Evolutionary conservation across 2,797 vertebrate genomes (phyloP), one percentile per base, ranked within the genome.

Genomic region (Enteromius argenteus): DNA sequence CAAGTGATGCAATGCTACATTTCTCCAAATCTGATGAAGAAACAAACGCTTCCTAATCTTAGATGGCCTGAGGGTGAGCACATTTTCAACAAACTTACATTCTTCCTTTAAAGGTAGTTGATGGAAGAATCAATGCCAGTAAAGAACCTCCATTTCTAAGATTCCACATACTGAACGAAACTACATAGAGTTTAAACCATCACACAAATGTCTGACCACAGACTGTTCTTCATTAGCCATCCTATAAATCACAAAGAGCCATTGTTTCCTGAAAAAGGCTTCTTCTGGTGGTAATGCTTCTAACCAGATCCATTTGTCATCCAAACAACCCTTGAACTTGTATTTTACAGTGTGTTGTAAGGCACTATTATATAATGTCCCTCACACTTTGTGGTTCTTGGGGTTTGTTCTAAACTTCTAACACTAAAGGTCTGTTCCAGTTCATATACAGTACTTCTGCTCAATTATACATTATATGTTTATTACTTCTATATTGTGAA

Each of bases 221-320:
- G 44, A 49, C 27, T 51, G 72, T 37, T 56, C 49, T 37, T 75
- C 49, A 75, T 75, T 75, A 56, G 21, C 32, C 3, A 7, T 37
- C 73, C 35, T 51, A 56, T 53, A 53, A 74, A 53, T 46, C 6
- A 46, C 27, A 75, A 75, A 56, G 51, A 56, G 49, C 21, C 49
- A 37, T 37, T 56, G 72, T 75, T 75, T 56, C 30, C 3, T 21
- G 6, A 37, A 37, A n/a, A 56, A 53, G 4, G 21, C 11, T 15
- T 71, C 14, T 19, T 49, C 17, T 10, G 3, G 5, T 37, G 27
- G 30, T 53, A 53, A 75, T 37, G 19, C 49, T 37, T 75, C 49
- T 75, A 75, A 75, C 73, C 35, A 15, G 19, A 37, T 37, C 51
- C 49, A 75, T 75, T 56, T 75, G 73, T 56, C 73, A 56, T 56